A percentile compares a stretch with the other conserved stretches of the same genome.
Conservation (phyloP, 2,888 invertebrate species). For the Coremacera marginata region DNA sequence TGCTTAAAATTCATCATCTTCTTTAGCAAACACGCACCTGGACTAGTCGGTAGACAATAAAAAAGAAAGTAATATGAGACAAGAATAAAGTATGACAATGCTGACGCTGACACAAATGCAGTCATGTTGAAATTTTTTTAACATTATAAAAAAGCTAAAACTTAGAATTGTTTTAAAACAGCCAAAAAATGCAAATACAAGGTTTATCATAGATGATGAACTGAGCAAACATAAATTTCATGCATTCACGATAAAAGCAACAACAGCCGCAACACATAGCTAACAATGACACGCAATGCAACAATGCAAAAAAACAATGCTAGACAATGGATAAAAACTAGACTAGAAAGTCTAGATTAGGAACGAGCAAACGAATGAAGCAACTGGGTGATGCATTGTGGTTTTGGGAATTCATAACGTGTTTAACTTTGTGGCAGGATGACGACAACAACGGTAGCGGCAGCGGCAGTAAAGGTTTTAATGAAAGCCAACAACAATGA, state of each 20-base stretch:
- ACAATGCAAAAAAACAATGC: not conserved
- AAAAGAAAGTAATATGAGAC: not conserved
- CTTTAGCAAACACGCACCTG: not conserved
- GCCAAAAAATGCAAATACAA: not conserved
- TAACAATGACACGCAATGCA: not conserved
- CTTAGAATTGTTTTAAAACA: not conserved
- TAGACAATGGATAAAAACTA: slow-evolving; percentile 19
- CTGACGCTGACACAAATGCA: not conserved
- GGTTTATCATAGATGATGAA: slow-evolving; percentile 3
- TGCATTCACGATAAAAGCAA: not conserved
- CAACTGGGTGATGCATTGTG: too few relatives aligned
- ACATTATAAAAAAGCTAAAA: too few relatives aligned
- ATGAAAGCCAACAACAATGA: not conserved
- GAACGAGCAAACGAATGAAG: not conserved
- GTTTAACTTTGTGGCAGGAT: not conserved
- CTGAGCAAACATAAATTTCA: not conserved
- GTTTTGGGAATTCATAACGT: not conserved
- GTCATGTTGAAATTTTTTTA: not conserved
- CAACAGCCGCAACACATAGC: not conserved
- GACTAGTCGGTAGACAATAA: not conserved
- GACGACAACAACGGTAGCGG: not conserved
- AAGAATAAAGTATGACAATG: not conserved
- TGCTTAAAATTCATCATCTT: not conserved
- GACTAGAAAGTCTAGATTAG: slow-evolving; percentile 20
- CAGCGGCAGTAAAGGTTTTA: not conserved